phyloP scores from a whole-genome alignment of 2,113 vertebrate species.

The Xyrauchen texanus region DNA sequence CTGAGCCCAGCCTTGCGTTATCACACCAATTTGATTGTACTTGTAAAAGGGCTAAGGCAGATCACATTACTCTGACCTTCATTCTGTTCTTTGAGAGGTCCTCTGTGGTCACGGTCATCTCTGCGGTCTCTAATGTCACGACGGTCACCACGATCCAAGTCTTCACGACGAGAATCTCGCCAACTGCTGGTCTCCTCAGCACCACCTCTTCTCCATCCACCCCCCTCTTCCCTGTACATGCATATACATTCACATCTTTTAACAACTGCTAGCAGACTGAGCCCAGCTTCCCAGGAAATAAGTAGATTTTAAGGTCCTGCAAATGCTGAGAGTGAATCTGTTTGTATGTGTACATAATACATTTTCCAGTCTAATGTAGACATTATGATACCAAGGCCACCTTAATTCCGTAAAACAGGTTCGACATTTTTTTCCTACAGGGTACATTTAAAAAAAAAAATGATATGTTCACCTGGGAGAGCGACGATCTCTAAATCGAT shows the following conservation, averaged over 20 bases:
- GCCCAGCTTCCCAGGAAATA: background rate
- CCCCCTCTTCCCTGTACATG: slow-evolving; percentile 79
- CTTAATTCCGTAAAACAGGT: no score
- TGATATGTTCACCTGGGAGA: slow-evolving; percentile 73
- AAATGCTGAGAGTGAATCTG: no score
- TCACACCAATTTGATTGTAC: no score
- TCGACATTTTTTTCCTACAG: background rate
- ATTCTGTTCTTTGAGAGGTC: slow-evolving; percentile 75
- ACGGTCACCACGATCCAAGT: slow-evolving; percentile 69
- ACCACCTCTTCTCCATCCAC: slow-evolving; percentile 73
- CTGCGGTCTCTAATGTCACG: slow-evolving; percentile 60
- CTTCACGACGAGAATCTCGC: slow-evolving; percentile 85
- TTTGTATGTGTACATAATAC: no score
- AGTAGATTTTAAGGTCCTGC: no score
- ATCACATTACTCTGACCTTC: slow-evolving; percentile 73
- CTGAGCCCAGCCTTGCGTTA: no score
- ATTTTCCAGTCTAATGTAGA: no score
- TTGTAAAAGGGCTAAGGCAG: no score
- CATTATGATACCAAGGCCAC: no score
- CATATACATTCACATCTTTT: background rate
- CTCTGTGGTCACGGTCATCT: slow-evolving; percentile 75
- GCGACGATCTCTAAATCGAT: slow-evolving; percentile 78
- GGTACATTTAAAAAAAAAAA: background rate
- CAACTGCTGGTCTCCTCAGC: slow-evolving; percentile 82
- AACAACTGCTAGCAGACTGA: background rate